Evolutionary conservation across 2,888 invertebrate genomes (phyloP).

Genomic region (Drosophila barbarae): DNA sequence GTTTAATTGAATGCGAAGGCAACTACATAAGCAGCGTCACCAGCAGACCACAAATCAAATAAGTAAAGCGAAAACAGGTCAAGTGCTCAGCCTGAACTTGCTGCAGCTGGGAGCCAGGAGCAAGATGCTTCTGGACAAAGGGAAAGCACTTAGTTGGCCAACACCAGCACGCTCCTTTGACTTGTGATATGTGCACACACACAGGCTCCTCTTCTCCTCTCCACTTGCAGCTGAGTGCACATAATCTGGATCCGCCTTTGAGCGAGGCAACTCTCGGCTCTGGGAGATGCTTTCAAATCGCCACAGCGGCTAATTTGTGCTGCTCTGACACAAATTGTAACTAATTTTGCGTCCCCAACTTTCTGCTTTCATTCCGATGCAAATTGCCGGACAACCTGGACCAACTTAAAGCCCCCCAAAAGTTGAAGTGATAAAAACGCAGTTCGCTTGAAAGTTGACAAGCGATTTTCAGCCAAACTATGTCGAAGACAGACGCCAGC

Average conservation of each 20-base stretch:
- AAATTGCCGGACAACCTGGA: slow-evolving; percentile 38
- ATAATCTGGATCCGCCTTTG: slow-evolving; percentile 41
- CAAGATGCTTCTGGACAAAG: slow-evolving; percentile 18
- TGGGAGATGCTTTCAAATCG: slow-evolving; percentile 29
- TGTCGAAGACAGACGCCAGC: slow-evolving; percentile 29
- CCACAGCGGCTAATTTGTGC: slow-evolving; percentile 35
- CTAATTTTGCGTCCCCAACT: slow-evolving; percentile 30
- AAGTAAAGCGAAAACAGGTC: slow-evolving; percentile 51
- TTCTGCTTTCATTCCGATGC: slow-evolving; percentile 36
- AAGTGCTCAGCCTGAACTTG: slow-evolving; percentile 62
- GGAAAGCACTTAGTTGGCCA: slow-evolving; percentile 48
- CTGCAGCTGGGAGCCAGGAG: neutral
- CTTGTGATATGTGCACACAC: slow-evolving; percentile 14
- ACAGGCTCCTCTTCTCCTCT: neutral
- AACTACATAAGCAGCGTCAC: slow-evolving; percentile 44
- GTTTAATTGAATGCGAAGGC: slow-evolving; percentile 48
- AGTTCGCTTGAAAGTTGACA: slow-evolving; percentile 24
- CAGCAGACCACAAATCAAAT: slow-evolving; percentile 41
- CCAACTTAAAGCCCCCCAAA: slow-evolving; percentile 20
- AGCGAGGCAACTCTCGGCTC: neutral
- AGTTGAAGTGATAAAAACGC: slow-evolving; percentile 13
- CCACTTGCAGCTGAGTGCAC: slow-evolving; percentile 40
- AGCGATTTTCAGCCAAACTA: slow-evolving; percentile 37
- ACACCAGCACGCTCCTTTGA: slow-evolving; percentile 41
- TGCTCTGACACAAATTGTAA: slow-evolving; percentile 41